Evolutionary conservation across 2,888 invertebrate genomes (phyloP), one percentile per base, ranked within the genome.

Genomic region (Deilephila porcellus): DNA sequence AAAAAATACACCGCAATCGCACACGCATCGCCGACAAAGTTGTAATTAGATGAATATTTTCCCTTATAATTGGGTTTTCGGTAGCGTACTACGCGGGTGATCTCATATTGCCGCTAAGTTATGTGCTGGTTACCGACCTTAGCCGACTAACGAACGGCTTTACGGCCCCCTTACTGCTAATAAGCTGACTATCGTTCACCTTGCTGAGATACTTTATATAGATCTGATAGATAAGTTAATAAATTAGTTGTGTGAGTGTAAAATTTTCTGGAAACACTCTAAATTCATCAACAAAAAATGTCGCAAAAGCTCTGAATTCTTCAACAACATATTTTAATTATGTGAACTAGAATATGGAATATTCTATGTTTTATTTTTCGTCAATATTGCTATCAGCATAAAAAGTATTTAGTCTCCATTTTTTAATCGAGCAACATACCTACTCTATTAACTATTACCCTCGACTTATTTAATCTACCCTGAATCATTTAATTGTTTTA

Each of bases 81-180:
- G 79, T 77, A 78, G 82, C 75, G 20, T 45, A 70, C 88, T 60
- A 83, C 84, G 86, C 84, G 88, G 88, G 88, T 86, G 88, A 87
- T 88, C 88, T 79, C 64, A 60, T 73, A 75, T 74, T 70, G 62
- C 71, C 70, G 76, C 74, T 80, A 83, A 82, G 78, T 82, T 82
- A 80, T 83, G 78, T 76, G 82, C 78, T 74, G 73, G 78, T 75
- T 71, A 1, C 70, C 72, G 78, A 79, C 83, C 78, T 53, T 72
- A 53, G 63, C 29, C 56, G 70, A 67, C 74, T 74, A 73, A 75
- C 76, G 70, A 76, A 75, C 75, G 73, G 72, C 74, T 80, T 80
- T 79, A 81, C 76, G 59, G 75, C 77, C 79, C 79, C 78, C 75
- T 81, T 80, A 80, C 75, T 73, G 75, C 76, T 80, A 78, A 79